Percentiles rank a stretch among this genome's conserved stretches.
These are phyloP conservation scores for Diorhabda elongata DNA, from an alignment of 1,140 invertebrate species.

Conservation along the genomic window DNA sequence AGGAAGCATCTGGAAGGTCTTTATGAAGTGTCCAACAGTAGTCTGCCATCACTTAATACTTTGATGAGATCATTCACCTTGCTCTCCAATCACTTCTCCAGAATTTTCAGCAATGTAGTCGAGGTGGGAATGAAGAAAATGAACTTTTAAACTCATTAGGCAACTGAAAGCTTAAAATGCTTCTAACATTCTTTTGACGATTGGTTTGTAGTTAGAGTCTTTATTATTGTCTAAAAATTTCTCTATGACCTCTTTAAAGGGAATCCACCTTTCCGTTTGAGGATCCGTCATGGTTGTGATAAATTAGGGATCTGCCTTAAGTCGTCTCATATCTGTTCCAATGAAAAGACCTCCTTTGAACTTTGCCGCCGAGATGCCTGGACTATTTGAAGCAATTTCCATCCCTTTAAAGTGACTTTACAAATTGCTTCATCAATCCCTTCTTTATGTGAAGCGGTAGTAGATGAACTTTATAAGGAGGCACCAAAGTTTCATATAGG, in stretches of 20 bases:
- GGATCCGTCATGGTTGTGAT: not conserved
- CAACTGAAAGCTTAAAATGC: constrained; percentile 13
- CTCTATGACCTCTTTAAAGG: not conserved
- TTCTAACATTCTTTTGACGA: constrained; percentile 3
- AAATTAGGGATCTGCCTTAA: not conserved
- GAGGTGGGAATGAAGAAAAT: constrained; percentile 15
- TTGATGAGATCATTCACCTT: constrained; percentile 40
- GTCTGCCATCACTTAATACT: constrained; percentile 29
- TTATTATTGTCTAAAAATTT: not conserved
- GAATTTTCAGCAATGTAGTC: constrained; percentile 38
- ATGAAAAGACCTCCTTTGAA: not conserved
- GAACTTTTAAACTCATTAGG: constrained; percentile 32
- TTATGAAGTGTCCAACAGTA: not conserved
- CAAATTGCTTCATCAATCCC: not conserved
- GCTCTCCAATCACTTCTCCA: constrained; percentile 35
- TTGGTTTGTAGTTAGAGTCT: not conserved
- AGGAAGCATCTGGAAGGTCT: not conserved
- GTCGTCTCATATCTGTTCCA: not conserved
- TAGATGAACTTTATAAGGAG: no score
- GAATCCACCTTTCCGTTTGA: not conserved
- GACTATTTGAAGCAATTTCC: not conserved
- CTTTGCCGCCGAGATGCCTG: not conserved
- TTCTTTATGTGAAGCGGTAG: no score
- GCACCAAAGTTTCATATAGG: no score
- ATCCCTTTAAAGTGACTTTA: not conserved